Evolutionary conservation across 2,113 vertebrate species (phyloP).

Genomic region (Natator depressus): DNA sequence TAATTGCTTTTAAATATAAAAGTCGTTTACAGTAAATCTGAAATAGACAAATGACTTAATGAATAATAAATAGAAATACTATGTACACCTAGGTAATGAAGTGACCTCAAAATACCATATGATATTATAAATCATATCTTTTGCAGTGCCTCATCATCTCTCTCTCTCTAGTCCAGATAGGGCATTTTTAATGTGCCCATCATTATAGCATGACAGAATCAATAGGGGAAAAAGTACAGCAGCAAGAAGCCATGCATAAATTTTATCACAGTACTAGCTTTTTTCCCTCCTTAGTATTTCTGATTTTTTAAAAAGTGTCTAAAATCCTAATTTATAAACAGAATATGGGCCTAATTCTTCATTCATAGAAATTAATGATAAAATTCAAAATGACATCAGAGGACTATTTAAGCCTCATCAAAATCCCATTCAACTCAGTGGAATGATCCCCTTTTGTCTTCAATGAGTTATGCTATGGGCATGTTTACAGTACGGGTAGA

Average conservation of each 20-base stretch:
- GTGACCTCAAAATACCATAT: neutral
- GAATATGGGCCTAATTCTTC: neutral
- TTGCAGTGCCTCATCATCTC: neutral
- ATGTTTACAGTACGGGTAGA: no score
- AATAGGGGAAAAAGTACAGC: neutral
- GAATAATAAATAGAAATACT: neutral
- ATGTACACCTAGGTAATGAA: neutral
- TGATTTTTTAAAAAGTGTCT: neutral
- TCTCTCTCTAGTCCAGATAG: neutral
- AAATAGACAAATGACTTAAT: neutral
- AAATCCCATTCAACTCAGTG: neutral
- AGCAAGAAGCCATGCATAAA: neutral
- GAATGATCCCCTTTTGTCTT: neutral
- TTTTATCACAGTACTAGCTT: neutral
- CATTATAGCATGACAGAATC: neutral
- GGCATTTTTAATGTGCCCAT: neutral
- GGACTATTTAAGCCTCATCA: neutral
- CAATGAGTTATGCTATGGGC: neutral
- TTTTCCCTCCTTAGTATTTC: neutral
- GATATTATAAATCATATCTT: neutral
- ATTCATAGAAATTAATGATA: neutral
- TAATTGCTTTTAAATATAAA: neutral
- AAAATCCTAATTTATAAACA: neutral
- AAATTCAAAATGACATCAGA: neutral
- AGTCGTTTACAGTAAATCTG: neutral